These are phyloP conservation scores for Zaprionus capensis DNA, from an alignment of 1,140 invertebrate genomes.

Conservation along the genomic window DNA sequence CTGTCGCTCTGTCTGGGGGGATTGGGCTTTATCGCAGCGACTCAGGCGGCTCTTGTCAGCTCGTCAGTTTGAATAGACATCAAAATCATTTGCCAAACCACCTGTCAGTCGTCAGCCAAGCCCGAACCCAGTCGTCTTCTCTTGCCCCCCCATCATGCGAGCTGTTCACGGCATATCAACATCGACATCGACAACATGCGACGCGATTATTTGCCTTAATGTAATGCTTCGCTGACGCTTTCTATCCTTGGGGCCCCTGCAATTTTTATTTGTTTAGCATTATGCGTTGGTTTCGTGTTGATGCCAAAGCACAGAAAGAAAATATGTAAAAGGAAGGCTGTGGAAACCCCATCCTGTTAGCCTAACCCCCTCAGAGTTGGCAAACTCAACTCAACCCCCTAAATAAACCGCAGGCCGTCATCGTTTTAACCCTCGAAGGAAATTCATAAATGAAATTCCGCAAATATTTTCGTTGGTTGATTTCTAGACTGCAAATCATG, in stretches of 20 bases:
- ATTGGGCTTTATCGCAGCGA: slow-evolving; percentile 36
- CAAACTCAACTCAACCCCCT: not conserved
- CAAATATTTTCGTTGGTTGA: slow-evolving; percentile 67
- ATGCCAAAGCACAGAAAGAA: slow-evolving; percentile 20
- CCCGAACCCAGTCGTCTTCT: not conserved
- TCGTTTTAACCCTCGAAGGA: slow-evolving; percentile 48
- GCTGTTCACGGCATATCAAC: slow-evolving; percentile 10
- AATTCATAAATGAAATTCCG: slow-evolving; percentile 80
- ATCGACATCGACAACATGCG: slow-evolving; percentile 54
- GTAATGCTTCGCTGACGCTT: slow-evolving; percentile 45
- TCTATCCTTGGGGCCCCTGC: slow-evolving; percentile 25
- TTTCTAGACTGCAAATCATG: slow-evolving; percentile 47
- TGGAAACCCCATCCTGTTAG: not conserved
- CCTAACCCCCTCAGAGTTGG: not conserved
- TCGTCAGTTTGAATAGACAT: slow-evolving; percentile 53
- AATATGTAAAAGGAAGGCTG: not conserved
- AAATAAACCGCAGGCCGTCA: not conserved
- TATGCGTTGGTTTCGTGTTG: slow-evolving; percentile 57
- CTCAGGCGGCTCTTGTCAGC: slow-evolving; percentile 35
- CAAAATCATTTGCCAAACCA: slow-evolving; percentile 62
- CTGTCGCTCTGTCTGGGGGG: slow-evolving; percentile 5
- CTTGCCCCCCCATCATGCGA: not conserved
- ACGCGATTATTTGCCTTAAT: slow-evolving; percentile 68
- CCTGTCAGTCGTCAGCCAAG: slow-evolving; percentile 53
- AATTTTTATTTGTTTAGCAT: slow-evolving; percentile 70